phyloP scores from a whole-genome alignment of 2,888 invertebrate species.

The Asteroscopus sphinx region DNA sequence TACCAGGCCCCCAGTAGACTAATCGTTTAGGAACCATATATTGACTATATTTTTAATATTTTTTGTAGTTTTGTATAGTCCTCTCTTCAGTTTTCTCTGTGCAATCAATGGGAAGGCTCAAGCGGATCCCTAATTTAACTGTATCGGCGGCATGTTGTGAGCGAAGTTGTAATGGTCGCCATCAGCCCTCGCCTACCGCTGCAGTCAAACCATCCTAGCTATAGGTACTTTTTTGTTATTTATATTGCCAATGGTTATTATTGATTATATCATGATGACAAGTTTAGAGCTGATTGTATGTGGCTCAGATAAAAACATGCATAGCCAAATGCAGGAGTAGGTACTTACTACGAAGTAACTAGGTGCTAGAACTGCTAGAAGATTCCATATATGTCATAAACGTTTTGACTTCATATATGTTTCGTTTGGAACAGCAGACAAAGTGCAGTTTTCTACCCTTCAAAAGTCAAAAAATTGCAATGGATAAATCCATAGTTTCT shows the following conservation, averaged over 20 bases:
- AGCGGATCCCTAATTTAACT: slow-evolving; percentile 70
- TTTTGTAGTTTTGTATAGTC: slow-evolving; percentile 16
- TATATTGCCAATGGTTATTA: neutral
- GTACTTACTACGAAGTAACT: too few relatives aligned
- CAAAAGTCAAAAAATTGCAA: too few relatives aligned
- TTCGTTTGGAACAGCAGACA: too few relatives aligned
- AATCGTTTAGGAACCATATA: slow-evolving; percentile 31
- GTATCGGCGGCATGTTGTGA: slow-evolving; percentile 64
- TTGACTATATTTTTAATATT: neutral
- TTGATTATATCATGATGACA: neutral
- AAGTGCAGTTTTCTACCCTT: too few relatives aligned
- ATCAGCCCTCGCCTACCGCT: slow-evolving; percentile 47
- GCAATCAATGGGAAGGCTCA: slow-evolving; percentile 54
- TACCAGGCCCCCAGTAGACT: too few relatives aligned
- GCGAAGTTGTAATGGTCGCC: slow-evolving; percentile 68
- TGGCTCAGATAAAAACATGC: too few relatives aligned
- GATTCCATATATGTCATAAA: too few relatives aligned
- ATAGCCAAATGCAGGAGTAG: too few relatives aligned
- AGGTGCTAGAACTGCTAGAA: too few relatives aligned
- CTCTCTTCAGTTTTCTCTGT: slow-evolving; percentile 39
- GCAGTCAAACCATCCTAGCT: slow-evolving; percentile 23
- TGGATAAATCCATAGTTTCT: too few relatives aligned
- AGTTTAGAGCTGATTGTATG: too few relatives aligned
- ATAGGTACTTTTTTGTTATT: slow-evolving; percentile 22
- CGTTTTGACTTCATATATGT: too few relatives aligned